These are phyloP conservation scores for Sesamia inferens DNA, from an alignment of 2,888 invertebrate species.

Conservation along the genomic window DNA sequence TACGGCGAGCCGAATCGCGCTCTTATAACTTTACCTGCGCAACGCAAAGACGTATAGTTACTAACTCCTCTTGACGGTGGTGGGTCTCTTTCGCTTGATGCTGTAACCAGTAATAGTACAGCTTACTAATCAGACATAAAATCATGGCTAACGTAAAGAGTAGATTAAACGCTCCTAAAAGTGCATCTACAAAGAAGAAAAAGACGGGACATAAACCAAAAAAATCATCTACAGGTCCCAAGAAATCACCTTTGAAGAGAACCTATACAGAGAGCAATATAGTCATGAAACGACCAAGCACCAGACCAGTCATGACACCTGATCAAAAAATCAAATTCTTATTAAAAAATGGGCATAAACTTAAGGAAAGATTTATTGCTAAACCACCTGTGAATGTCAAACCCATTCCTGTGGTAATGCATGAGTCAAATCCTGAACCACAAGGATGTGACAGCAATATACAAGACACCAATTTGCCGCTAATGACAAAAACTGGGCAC, in stretches of 20 bases:
- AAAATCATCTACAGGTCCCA: conserved; percentile 73
- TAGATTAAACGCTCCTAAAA: conserved; percentile 80
- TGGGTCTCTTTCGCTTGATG: conserved; percentile 79
- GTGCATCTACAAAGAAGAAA: conserved; percentile 69
- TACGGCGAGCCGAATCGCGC: conserved; percentile 71
- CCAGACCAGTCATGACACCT: conserved; percentile 64
- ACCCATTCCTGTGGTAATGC: conserved; percentile 3
- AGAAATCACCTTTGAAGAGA: conserved; percentile 57
- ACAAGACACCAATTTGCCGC: conserved; percentile 33
- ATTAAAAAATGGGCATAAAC: conserved; percentile 71
- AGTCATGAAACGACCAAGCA: conserved; percentile 68
- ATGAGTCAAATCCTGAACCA: conserved; percentile 4
- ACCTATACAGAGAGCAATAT: conserved; percentile 49
- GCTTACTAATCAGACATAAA: conserved; percentile 80
- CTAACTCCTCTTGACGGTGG: conserved; percentile 81
- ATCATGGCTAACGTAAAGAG: conserved; percentile 85
- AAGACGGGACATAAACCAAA: conserved; percentile 74
- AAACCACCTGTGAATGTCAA: conserved; percentile 26
- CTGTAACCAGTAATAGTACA: conserved; percentile 67
- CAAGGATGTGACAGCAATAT: conserved; percentile 34
- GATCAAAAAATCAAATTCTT: conserved; percentile 71
- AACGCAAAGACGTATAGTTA: conserved; percentile 70
- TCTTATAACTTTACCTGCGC: conserved; percentile 69
- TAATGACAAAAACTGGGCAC: conserved; percentile 71
- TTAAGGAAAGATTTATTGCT: conserved; percentile 63